Evolutionary conservation across 2,113 vertebrate genomes (phyloP).

Genomic region (Pelecanus crispus): DNA sequence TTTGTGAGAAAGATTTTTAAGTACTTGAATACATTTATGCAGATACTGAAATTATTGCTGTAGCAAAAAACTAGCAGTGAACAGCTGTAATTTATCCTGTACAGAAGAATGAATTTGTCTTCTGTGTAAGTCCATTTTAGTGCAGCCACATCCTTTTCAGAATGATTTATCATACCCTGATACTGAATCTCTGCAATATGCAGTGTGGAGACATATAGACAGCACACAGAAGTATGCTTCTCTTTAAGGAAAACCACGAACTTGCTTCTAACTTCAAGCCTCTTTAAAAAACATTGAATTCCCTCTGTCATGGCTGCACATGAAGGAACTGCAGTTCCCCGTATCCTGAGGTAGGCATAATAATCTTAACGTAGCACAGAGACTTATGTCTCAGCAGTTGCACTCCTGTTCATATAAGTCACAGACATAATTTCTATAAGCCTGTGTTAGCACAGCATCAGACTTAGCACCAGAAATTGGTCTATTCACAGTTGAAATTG

Average conservation of each 20-base stretch:
- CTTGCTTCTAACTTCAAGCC: not conserved
- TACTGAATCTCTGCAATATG: not conserved
- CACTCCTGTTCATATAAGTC: not conserved
- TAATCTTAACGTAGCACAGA: not conserved
- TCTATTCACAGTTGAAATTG: not conserved
- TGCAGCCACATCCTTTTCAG: not conserved
- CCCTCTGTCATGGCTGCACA: no score
- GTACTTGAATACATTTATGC: not conserved
- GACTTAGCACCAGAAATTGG: not conserved
- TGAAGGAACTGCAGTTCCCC: not conserved
- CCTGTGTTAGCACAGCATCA: not conserved
- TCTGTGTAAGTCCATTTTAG: not conserved
- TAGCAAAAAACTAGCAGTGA: not conserved
- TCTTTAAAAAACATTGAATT: no score
- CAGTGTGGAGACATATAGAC: not conserved
- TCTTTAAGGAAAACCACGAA: not conserved
- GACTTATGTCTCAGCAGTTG: not conserved
- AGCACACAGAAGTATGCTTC: not conserved
- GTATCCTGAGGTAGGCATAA: not conserved
- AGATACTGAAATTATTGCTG: not conserved
- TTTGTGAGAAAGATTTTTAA: not conserved
- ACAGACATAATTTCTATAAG: not conserved
- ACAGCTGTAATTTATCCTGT: not conserved
- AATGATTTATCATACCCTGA: not conserved
- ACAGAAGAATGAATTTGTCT: not conserved